A percentile compares a stretch with the other conserved stretches of the same genome.
Evolutionary conservation across 2,797 vertebrate genomes (phyloP).

Genomic region (Knipowitschia caucasica): DNA sequence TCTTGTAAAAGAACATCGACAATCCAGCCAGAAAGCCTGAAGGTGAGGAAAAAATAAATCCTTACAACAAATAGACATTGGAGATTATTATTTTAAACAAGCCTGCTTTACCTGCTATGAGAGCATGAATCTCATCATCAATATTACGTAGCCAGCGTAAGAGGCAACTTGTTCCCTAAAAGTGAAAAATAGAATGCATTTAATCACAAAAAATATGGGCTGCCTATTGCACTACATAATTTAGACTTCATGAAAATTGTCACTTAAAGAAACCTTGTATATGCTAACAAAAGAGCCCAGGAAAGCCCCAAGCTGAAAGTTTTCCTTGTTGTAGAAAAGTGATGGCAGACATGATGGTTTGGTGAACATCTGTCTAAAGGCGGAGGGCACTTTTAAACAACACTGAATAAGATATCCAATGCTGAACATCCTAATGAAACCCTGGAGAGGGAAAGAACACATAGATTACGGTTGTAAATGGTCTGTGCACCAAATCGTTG

Average conservation of each 20-base stretch:
- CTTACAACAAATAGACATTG: neutral
- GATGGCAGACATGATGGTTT: constrained; percentile 89
- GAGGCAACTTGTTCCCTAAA: constrained; percentile 93
- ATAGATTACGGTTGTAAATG: neutral
- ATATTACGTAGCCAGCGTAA: constrained; percentile 93
- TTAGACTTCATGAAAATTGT: neutral
- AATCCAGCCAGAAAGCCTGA: constrained; percentile 92
- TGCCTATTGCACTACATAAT: no score
- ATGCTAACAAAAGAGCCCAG: constrained; percentile 98
- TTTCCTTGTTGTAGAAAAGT: constrained; percentile 97
- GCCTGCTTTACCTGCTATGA: constrained; percentile 86
- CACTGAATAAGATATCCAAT: constrained; percentile 97
- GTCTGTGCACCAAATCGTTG: neutral
- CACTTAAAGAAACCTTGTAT: constrained; percentile 85
- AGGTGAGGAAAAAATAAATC: neutral
- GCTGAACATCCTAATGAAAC: constrained; percentile 97
- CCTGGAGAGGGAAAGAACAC: constrained; percentile 65
- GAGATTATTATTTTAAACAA: constrained; percentile 1
- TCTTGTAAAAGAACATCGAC: constrained; percentile 99
- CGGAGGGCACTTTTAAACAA: constrained; percentile 92
- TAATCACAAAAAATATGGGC: neutral
- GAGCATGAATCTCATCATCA: constrained; percentile 95
- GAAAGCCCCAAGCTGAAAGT: constrained; percentile 95
- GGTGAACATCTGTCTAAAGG: constrained; percentile 90
- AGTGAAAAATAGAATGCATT: neutral